Evolutionary conservation across 2,113 vertebrate genomes (phyloP).

Genomic region (Chionis minor): DNA sequence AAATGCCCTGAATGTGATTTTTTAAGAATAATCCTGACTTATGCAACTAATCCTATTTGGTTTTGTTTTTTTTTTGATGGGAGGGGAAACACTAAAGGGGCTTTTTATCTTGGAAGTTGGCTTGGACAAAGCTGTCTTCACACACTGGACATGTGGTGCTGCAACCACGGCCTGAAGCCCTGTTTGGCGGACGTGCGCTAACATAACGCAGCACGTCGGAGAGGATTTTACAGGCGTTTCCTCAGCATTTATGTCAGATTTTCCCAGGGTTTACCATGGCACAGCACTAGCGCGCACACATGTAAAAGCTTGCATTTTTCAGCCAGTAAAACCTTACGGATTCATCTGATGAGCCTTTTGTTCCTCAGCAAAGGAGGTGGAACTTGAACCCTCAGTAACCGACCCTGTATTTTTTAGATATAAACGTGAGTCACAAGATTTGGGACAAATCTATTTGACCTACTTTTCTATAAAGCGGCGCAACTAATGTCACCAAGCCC

Average conservation of each 20-base stretch:
- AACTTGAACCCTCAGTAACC: not conserved
- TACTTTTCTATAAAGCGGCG: not conserved
- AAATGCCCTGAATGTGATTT: not conserved
- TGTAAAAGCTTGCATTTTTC: not conserved
- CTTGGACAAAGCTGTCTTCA: not conserved
- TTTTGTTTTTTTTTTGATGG: not conserved
- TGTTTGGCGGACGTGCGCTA: not conserved
- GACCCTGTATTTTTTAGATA: not conserved
- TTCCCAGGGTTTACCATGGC: not conserved
- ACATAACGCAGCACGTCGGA: not conserved
- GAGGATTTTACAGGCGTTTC: not conserved
- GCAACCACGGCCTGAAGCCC: not conserved
- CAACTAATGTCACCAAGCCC: not conserved
- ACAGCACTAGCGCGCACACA: not conserved
- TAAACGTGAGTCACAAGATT: not conserved
- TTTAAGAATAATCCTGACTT: not conserved
- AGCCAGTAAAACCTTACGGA: not conserved
- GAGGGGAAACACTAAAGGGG: not conserved
- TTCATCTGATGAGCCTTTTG: not conserved
- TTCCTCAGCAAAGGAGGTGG: not conserved
- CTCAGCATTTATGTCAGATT: not conserved
- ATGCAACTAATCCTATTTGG: not conserved
- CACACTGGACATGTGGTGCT: rapidly evolving
- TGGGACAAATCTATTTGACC: not conserved
- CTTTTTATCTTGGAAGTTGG: not conserved